Percentiles rank a stretch among this genome's conserved stretches.
Conservation (phyloP, 2,888 invertebrate genomes). For the Pristionchus exspectatus region DNA sequence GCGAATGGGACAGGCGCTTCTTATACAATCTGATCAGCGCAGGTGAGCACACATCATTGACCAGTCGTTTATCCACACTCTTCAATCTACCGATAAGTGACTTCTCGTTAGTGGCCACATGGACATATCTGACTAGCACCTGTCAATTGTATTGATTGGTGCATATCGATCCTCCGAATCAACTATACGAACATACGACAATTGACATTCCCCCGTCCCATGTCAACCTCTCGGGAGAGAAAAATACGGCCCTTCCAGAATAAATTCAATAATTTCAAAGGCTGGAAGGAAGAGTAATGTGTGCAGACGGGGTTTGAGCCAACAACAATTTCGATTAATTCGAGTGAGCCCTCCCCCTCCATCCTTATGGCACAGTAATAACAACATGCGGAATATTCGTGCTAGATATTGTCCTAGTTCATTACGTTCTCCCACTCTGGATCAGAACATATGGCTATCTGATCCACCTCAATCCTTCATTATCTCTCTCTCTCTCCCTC, state of each 20-base stretch:
- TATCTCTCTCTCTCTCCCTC: neutral
- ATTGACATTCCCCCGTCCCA: no score
- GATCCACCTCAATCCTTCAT: neutral
- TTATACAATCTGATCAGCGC: neutral
- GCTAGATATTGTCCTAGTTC: neutral
- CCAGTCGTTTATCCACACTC: constrained; percentile 16
- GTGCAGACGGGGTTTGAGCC: no score
- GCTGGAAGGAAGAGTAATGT: no score
- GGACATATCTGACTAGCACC: neutral
- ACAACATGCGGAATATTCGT: neutral
- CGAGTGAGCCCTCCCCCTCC: neutral
- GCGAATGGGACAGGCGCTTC: neutral
- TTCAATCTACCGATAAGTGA: neutral
- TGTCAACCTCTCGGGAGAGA: no score
- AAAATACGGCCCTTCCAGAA: no score
- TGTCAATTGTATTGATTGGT: neutral
- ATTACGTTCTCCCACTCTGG: neutral
- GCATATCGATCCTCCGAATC: neutral
- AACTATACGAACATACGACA: no score
- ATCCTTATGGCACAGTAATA: neutral
- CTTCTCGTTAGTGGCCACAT: neutral
- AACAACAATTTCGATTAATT: neutral
- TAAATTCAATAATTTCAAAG: no score
- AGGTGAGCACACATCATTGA: neutral
- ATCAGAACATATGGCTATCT: neutral